phyloP scores from a whole-genome alignment of 1,140 invertebrate species.

The Atta texana region DNA sequence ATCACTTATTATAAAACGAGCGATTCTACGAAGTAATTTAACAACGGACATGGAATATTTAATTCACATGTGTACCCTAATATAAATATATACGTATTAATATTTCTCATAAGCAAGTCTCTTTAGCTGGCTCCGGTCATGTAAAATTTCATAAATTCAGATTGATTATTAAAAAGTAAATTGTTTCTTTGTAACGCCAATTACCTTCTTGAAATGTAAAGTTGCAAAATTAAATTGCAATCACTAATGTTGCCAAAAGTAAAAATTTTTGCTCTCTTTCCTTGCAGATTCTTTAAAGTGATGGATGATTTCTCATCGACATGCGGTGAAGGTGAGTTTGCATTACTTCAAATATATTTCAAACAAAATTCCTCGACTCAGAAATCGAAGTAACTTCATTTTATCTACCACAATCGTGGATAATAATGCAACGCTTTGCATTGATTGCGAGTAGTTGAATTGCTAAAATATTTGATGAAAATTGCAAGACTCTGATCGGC shows the following conservation, averaged over 20 bases:
- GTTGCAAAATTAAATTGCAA: not conserved
- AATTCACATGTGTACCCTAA: not conserved
- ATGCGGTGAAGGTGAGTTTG: slow-evolving; percentile 78
- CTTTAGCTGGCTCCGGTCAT: slow-evolving; percentile 45
- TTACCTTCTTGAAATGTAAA: not conserved
- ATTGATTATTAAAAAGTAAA: not conserved
- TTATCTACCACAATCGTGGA: not conserved
- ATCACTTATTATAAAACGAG: not conserved
- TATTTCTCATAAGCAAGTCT: not conserved
- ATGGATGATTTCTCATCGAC: slow-evolving; percentile 84
- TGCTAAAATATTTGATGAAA: slow-evolving; percentile 18
- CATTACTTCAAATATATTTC: slow-evolving; percentile 50
- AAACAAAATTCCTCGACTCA: slow-evolving; percentile 19
- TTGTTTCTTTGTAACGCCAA: not conserved
- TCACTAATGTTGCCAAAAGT: slow-evolving; percentile 37
- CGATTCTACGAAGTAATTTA: slow-evolving; percentile 24
- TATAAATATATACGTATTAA: not conserved
- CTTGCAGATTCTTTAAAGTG: slow-evolving; percentile 87
- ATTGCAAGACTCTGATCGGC: slow-evolving; percentile 55
- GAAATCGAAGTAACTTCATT: slow-evolving; percentile 21
- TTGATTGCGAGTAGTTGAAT: slow-evolving; percentile 26
- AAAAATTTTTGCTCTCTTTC: slow-evolving; percentile 67
- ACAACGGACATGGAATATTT: not conserved
- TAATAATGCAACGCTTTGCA: slow-evolving; percentile 30
- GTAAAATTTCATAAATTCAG: not conserved